Conservation (phyloP, 2,113 vertebrate genomes). For the Nycticryphes semicollaris region DNA sequence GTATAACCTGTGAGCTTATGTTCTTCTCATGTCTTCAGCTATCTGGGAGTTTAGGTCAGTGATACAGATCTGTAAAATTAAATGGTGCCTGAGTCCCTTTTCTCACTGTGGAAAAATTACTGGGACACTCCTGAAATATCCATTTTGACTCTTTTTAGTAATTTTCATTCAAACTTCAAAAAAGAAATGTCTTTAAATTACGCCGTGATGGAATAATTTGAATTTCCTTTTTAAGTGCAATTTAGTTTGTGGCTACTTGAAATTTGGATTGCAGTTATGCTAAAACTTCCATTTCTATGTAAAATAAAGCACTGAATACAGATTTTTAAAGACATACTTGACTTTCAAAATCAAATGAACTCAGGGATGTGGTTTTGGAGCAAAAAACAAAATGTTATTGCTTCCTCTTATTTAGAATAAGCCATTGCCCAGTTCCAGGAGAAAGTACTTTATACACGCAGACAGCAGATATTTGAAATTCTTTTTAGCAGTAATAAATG, state of each 20-base stretch:
- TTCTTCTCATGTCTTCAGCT: not conserved
- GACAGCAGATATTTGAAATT: conserved; percentile 21
- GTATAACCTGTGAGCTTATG: not conserved
- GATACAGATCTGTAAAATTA: not conserved
- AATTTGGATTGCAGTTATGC: not conserved
- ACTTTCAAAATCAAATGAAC: not conserved
- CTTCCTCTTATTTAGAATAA: not conserved
- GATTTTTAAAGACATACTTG: not conserved
- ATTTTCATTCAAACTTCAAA: not conserved
- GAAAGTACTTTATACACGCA: not conserved
- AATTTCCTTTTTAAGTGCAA: not conserved
- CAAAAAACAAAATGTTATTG: not conserved
- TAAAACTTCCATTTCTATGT: not conserved
- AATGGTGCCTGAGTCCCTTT: not conserved
- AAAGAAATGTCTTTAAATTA: not conserved
- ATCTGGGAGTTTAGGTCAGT: not conserved
- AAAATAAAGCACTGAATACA: not conserved
- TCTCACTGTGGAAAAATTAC: not conserved
- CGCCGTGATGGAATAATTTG: not conserved
- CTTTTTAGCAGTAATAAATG: not conserved
- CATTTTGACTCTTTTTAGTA: not conserved
- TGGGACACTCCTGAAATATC: not conserved
- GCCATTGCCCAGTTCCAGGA: not conserved
- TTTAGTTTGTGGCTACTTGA: not conserved
- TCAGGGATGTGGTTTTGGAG: not conserved